phyloP scores from a whole-genome alignment of 2,113 vertebrate genomes.

The Istiophorus platypterus region DNA sequence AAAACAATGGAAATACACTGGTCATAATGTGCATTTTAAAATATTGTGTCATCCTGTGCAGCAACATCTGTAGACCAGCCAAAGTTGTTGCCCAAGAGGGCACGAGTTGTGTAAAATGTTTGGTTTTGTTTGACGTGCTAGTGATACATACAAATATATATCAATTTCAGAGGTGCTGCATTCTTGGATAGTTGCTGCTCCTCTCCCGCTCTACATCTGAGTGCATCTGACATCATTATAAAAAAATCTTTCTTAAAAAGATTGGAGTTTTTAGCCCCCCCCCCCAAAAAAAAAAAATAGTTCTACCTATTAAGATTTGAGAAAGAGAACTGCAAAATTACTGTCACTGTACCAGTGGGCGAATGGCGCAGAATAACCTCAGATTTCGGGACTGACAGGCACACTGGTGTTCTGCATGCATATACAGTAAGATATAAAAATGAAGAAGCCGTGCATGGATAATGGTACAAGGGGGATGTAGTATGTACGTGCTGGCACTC shows the following conservation, averaged over 20 bases:
- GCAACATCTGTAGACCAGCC: not conserved
- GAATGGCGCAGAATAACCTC: constrained; percentile 10
- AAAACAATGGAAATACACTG: not conserved
- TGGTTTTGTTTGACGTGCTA: not conserved
- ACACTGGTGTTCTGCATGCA: constrained; percentile 39
- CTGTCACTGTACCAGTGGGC: not conserved
- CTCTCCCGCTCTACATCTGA: constrained; percentile 4
- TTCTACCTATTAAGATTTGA: constrained; percentile 54
- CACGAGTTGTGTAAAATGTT: not conserved
- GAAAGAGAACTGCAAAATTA: constrained; percentile 40
- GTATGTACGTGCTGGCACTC: constrained; percentile 67
- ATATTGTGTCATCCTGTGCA: constrained; percentile 6
- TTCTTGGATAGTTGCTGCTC: constrained; percentile 17
- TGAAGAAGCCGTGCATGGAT: constrained; percentile 55
- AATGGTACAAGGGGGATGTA: constrained; percentile 64
- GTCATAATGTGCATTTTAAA: constrained; percentile 5
- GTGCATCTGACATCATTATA: constrained; percentile 50
- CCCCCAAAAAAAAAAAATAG: constrained; percentile 12
- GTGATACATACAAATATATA: constrained; percentile 26
- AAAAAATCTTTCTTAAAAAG: too few relatives aligned
- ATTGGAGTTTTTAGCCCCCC: too few relatives aligned
- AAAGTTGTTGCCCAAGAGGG: not conserved
- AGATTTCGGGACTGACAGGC: constrained; percentile 14
- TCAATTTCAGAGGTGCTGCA: not conserved
- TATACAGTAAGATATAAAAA: constrained; percentile 62